These are phyloP conservation scores for Diuraphis noxia DNA, from an alignment of 1,140 invertebrate genomes.

Conservation along the genomic window DNA sequence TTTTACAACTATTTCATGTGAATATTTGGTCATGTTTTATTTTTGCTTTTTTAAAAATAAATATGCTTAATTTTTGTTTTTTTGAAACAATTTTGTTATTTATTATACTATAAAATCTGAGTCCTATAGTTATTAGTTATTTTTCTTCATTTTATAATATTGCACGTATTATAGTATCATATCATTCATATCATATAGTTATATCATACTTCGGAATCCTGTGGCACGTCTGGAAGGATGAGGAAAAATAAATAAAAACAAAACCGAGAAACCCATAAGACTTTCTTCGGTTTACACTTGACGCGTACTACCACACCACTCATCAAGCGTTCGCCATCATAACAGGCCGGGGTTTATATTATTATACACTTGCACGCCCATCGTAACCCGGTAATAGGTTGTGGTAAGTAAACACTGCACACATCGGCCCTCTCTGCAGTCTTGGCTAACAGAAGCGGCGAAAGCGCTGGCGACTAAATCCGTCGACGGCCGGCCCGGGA, in stretches of 20 bases:
- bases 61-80: too few species aligned
- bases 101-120: too few species aligned
- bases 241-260: not conserved
- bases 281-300: slow-evolving; percentile 18
- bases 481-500: not conserved
- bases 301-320: not conserved
- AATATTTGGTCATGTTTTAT: too few species aligned
- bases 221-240: not conserved
- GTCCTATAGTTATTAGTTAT: too few species aligned
- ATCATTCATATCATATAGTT: too few species aligned
- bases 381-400: not conserved
- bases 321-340: not conserved
- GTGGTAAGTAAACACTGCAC: not conserved
- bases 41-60: too few species aligned
- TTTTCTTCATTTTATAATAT: not conserved
- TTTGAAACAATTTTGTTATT: too few species aligned
- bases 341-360: not conserved
- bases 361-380: too few species aligned
- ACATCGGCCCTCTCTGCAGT: not conserved
- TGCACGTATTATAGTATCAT: too few species aligned
- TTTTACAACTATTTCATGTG: too few species aligned
- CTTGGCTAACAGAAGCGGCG: not conserved
- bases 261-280: not conserved
- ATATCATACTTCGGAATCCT: not conserved
- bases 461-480: not conserved